Conservation (phyloP, 2,888 invertebrate genomes). For the Junonia oenone region DNA sequence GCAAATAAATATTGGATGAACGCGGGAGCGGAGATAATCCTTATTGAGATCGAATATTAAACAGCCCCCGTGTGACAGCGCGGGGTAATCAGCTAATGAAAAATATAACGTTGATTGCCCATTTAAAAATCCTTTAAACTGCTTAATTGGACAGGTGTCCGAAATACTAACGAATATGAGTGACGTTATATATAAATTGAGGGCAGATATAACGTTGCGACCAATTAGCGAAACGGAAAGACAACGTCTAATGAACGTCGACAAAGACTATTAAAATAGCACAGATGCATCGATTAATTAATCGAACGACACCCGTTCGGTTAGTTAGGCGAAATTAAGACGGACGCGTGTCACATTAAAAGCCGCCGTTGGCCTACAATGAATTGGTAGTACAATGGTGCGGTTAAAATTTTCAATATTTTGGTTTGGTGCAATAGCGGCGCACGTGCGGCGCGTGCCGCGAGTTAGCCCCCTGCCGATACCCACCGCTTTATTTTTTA, state of each 20-base stretch:
- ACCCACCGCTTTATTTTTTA: slow-evolving; percentile 67
- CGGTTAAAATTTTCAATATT: slow-evolving; percentile 77
- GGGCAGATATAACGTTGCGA: not conserved
- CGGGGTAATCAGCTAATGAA: slow-evolving; percentile 27
- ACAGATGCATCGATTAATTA: slow-evolving; percentile 19
- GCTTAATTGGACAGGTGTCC: slow-evolving; percentile 11
- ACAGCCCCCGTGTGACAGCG: slow-evolving; percentile 27
- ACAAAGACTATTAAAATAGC: slow-evolving; percentile 3
- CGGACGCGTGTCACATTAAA: slow-evolving; percentile 65
- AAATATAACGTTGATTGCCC: slow-evolving; percentile 13
- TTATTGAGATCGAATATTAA: slow-evolving; percentile 56
- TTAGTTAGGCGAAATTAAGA: slow-evolving; percentile 59
- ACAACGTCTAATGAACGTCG: not conserved
- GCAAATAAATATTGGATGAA: slow-evolving; percentile 74
- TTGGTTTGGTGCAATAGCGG: slow-evolving; percentile 48
- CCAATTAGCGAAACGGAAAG: slow-evolving; percentile 2
- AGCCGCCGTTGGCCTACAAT: slow-evolving; percentile 35
- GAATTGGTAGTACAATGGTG: slow-evolving; percentile 42
- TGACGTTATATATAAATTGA: slow-evolving; percentile 3
- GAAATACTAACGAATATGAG: slow-evolving; percentile 7
- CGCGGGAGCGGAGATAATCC: slow-evolving; percentile 54
- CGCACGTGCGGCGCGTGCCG: slow-evolving; percentile 71
- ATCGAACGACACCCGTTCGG: slow-evolving; percentile 48
- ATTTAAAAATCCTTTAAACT: slow-evolving; percentile 6
- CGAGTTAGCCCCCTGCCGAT: slow-evolving; percentile 65